Evolutionary conservation across 2,888 invertebrate species (phyloP), one percentile per base, ranked within the genome.

Genomic region (Ornithoptera alexandrae): DNA sequence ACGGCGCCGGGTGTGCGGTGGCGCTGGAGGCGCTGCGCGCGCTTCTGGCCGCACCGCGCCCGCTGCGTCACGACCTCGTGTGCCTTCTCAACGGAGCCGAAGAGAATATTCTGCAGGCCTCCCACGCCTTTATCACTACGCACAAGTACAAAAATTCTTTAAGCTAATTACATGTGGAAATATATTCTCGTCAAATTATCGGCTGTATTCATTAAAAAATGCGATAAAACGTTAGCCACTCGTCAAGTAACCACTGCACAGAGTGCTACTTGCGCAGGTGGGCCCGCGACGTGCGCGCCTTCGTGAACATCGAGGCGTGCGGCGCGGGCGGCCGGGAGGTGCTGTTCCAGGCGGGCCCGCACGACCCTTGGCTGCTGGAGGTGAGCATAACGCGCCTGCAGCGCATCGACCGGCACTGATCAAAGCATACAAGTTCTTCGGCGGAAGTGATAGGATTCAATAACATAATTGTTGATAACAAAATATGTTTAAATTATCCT

Each of bases 21-120:
- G 95, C 97, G 96, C 89, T 98, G 85, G 98, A 98, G 90, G 93
- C 95, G 74, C 83, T 97, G 78, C 93, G 96, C 74, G 95, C 96
- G 69, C 92, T 97, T 77, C 93, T 95, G 46, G 84, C 88, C 15
- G 89, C 93, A 69, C 88, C 92, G 68, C 88, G 88, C 68, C 93
- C 95, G 75, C 93, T 97, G 73, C 93, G 94, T 67, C 95, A 96
- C 88, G 95, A 95, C 86, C 94, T 97, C 73, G 93, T 98, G 75
- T 96, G 97, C 87, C 93, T 97, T 74, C 96, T 98, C 86, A 98
- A 98, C 89, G 97, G 97, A 72, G 98, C 97, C 66, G 98, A 98
- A 90, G 98, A 98, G 92, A 97, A 97, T 91, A 95, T 97, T 82
- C 93, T 97, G 89, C 97, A 97, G 93, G 76, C 84, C 75, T 96